Base-by-base conservation (phyloP, 1,140 invertebrate species). In the Schlechtendalia chinensis region DNA sequence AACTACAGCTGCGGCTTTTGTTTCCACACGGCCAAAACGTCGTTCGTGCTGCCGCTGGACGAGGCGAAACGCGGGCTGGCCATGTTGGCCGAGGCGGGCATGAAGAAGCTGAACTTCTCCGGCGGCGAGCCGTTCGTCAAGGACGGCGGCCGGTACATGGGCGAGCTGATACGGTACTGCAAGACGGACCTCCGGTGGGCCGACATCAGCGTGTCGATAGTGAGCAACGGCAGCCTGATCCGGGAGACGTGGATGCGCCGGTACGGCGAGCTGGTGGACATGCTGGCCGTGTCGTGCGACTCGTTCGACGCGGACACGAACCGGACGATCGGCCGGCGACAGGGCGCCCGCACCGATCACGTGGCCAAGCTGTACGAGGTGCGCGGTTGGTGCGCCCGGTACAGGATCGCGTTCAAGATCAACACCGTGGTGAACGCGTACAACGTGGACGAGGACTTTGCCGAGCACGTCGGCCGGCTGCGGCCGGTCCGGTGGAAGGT, bases 341-440 rank as follows among this genome's bases (percentile, higher is more conserved):
- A 85, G 82, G 85, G 85, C 11, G 83, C 24, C 83, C 84, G 67
- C 83, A 75, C 71, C 6, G 71, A 86, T 71, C 88, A 88, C 72
- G 72, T 88, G 11, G 82, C 86, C 32, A 84, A 86, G 79, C 72
- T 89, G 45, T 45, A 83, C 19, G 82, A 84, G 81, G 86, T 88
- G 12, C 74, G 84, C 16, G 82, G 86, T 24, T 88, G 86, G 86
- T 88, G 88, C 82, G 45, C 54, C 1, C 77, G 85, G 61, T 87
- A 87, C 82, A 82, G 86, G 67, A 85, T 89, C 14, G 84, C 86
- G 4, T 88, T 89, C 81, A 89, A 89, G 83, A 84, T 89, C 5
- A 89, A 89, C 80, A 87, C 87, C 5, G 88, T 89, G 22, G 86
- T 88, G 3, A 88, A 88, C 80, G 85, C 84, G 8, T 86, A 86